These are phyloP conservation scores for Denticeps clupeoides DNA, from an alignment of 2,797 vertebrate genomes.

Conservation along the genomic window DNA sequence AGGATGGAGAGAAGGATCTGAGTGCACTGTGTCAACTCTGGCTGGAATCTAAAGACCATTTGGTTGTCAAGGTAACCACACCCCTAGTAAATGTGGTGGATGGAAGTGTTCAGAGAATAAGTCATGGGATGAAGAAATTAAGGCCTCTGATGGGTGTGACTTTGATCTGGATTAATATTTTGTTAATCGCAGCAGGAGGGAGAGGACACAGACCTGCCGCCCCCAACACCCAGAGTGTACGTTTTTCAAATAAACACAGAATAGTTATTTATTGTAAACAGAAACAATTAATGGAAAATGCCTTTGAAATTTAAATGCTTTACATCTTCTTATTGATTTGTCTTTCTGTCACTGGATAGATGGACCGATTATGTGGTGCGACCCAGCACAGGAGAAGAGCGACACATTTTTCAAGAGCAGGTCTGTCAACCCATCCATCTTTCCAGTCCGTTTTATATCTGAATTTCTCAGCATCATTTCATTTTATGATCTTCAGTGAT, in stretches of 20 bases:
- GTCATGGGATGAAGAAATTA: no score
- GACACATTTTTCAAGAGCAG: constrained; percentile 93
- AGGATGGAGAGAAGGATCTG: constrained; percentile 86
- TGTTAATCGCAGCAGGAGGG: constrained; percentile 67
- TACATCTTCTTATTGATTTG: not conserved
- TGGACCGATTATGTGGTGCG: constrained; percentile 95
- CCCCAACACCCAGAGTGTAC: constrained; percentile 82
- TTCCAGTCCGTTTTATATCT: not conserved
- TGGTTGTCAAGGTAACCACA: constrained; percentile 74
- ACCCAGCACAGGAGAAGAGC: constrained; percentile 93
- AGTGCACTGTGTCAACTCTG: constrained; percentile 85
- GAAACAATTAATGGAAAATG: no score
- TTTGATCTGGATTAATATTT: constrained; percentile 14
- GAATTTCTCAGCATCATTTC: no score
- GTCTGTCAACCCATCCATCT: constrained; percentile 52
- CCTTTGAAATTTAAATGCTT: no score
- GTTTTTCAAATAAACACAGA: no score
- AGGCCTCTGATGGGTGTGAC: not conserved
- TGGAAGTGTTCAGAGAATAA: no score
- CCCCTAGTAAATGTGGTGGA: no score
- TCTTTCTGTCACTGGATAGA: constrained; percentile 50
- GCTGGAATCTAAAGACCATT: constrained; percentile 92
- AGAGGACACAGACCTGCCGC: constrained; percentile 79
- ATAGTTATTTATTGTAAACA: no score
- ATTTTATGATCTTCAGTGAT: no score